Evolutionary conservation across 1,140 invertebrate genomes (phyloP), one percentile per base, ranked within the genome.

Genomic region (Brachionus plicatilis): DNA sequence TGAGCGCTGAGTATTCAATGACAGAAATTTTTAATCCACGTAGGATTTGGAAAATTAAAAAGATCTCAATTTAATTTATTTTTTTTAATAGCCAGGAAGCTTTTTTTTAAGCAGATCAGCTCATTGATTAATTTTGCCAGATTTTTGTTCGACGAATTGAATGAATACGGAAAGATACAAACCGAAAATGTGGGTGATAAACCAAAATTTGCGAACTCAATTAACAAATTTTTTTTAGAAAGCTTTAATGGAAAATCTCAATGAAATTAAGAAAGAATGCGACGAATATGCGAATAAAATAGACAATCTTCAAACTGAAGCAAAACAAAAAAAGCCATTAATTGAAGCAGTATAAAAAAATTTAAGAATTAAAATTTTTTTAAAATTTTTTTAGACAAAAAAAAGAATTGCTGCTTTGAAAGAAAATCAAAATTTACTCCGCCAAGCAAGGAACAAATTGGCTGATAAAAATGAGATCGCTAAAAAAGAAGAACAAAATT

Each of bases 121-220:
- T 50, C 14, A 6, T 14, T 76, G 9, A 53, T 76, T 17, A 76
- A 53, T 50, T 76, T 76, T 76, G 72, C 72, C 17, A 47, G 47
- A 76, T 53, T 76, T 76, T 50, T 50, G 27, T 50, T 50, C 27
- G 45, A 76, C 27, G 72, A 76, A 76, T 33, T 76, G 43, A 76
- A 47, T 29, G 45, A 50, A 50, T 76, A n/a, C 20, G 72, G 45
- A 37, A 29, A 6, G 12, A 29, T 76, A 20, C 72, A 76, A 29
- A 20, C 11, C 7, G 20, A 50, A 50, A 76, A 76, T 76, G 72
- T 76, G 50, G 27, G 4, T 43, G 14, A 47, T 12, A 47, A 12
- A 14, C 2, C 14, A 12, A 37, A 37, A 47, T 47, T 47, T 12
- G 14, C 14, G 14, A 47, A 47, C 14, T 0, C 45, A 47, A 12